Evolutionary conservation across 1,140 invertebrate genomes (phyloP).

Genomic region (Apocrypta bakeri): DNA sequence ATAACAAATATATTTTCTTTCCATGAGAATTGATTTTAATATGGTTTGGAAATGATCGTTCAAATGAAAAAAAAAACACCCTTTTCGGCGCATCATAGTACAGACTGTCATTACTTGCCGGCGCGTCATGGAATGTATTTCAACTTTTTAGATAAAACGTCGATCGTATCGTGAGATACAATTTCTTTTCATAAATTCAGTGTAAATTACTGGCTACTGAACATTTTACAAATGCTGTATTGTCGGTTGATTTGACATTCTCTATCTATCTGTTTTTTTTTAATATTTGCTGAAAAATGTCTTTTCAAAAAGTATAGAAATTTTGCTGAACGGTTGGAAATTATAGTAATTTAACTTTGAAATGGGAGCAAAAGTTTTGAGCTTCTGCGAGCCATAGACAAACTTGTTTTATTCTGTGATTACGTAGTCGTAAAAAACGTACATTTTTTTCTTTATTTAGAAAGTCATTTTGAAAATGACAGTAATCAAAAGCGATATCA

Average conservation of each 20-base stretch:
- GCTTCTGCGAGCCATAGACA: neutral
- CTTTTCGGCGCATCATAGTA: neutral
- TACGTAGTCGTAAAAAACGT: neutral
- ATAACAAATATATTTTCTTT: neutral
- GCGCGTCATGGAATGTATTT: neutral
- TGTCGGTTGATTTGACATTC: neutral
- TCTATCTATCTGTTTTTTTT: too few relatives aligned
- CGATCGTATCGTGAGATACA: neutral
- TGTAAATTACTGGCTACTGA: neutral
- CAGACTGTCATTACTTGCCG: neutral
- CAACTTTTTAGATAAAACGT: neutral
- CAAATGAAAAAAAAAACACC: slow-evolving; percentile 1
- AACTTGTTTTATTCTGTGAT: neutral
- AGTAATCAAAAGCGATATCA: neutral
- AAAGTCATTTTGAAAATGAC: neutral
- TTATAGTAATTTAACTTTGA: neutral
- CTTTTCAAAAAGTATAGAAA: neutral
- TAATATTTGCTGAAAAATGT: neutral
- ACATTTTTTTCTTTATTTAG: neutral
- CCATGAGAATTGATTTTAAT: too few relatives aligned
- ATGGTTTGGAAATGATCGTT: too few relatives aligned
- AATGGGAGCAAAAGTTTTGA: neutral
- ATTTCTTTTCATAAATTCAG: neutral
- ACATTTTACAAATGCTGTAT: neutral
- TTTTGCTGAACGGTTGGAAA: neutral